phyloP scores from a whole-genome alignment of 2,888 invertebrate genomes.

The Saturnia pavonia region DNA sequence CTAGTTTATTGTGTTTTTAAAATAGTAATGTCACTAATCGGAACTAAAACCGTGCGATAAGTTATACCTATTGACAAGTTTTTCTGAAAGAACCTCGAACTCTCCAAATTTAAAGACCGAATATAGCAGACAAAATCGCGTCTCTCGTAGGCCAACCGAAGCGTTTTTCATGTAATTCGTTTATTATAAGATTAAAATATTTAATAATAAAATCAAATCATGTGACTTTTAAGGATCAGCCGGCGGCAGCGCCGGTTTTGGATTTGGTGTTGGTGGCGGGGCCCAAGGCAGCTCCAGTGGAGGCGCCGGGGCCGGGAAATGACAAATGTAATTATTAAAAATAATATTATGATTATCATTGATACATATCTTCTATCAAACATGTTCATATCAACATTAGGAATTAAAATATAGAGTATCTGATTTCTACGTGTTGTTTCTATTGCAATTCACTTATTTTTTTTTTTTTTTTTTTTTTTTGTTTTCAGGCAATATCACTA shows the following conservation, averaged over 20 bases:
- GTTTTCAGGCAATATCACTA: background rate
- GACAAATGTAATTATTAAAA: background rate
- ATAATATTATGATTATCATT: background rate
- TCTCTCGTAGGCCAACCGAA: too few relatives aligned
- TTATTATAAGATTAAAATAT: too few relatives aligned
- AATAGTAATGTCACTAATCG: too few relatives aligned
- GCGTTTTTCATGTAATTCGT: too few relatives aligned
- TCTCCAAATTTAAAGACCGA: too few relatives aligned
- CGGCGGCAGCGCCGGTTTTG: conserved; percentile 8
- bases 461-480: background rate
- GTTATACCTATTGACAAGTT: too few relatives aligned
- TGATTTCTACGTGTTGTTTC: too few relatives aligned
- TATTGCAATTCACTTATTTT: background rate
- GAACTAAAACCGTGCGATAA: too few relatives aligned
- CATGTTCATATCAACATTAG: background rate
- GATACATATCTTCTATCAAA: background rate
- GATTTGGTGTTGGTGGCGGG: conserved; percentile 2
- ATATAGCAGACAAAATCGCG: too few relatives aligned
- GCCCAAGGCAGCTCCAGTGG: conserved; percentile 9
- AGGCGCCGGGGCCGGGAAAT: conserved; percentile 9
- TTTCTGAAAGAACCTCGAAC: too few relatives aligned
- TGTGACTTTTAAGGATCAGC: conserved; percentile 4
- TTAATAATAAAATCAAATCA: background rate
- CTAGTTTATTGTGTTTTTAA: too few relatives aligned
- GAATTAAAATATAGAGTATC: too few relatives aligned